These are phyloP conservation scores for Quadroppia sp. DNA, from an alignment of 2,888 invertebrate species.

Conservation along the genomic window DNA sequence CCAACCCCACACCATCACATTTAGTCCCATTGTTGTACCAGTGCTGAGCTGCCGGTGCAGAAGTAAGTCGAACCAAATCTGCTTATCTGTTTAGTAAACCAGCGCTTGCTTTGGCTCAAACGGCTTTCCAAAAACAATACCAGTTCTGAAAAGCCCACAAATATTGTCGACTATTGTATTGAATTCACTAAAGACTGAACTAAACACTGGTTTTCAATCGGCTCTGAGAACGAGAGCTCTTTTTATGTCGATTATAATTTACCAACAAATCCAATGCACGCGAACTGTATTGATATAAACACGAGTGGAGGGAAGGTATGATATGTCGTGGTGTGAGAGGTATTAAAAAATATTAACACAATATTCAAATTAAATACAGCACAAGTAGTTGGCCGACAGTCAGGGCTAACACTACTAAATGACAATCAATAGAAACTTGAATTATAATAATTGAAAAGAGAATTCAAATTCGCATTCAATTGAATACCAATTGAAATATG, in stretches of 20 bases:
- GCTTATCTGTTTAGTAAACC: constrained; percentile 32
- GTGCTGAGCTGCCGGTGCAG: constrained; percentile 4
- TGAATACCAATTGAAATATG: neutral
- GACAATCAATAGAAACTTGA: neutral
- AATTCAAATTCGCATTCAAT: neutral
- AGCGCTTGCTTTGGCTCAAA: constrained; percentile 12
- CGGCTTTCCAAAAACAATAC: constrained; percentile 31
- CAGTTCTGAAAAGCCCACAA: constrained; percentile 18
- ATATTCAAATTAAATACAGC: constrained; percentile 17
- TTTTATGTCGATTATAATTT: constrained; percentile 15
- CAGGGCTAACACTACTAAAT: neutral
- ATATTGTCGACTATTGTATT: constrained; percentile 23
- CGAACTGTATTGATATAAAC: constrained; percentile 4
- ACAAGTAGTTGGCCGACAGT: neutral
- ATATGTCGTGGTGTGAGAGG: neutral
- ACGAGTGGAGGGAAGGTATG: neutral
- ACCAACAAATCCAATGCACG: constrained; percentile 18
- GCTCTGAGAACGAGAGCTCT: neutral
- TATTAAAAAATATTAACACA: constrained; percentile 12
- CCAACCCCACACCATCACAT: constrained; percentile 21
- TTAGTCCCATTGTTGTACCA: neutral
- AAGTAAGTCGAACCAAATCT: constrained; percentile 33
- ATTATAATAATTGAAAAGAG: neutral
- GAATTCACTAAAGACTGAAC: neutral
- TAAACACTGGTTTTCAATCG: constrained; percentile 25